Conservation (phyloP, 2,888 invertebrate species). For the Melanostoma mellinum region DNA sequence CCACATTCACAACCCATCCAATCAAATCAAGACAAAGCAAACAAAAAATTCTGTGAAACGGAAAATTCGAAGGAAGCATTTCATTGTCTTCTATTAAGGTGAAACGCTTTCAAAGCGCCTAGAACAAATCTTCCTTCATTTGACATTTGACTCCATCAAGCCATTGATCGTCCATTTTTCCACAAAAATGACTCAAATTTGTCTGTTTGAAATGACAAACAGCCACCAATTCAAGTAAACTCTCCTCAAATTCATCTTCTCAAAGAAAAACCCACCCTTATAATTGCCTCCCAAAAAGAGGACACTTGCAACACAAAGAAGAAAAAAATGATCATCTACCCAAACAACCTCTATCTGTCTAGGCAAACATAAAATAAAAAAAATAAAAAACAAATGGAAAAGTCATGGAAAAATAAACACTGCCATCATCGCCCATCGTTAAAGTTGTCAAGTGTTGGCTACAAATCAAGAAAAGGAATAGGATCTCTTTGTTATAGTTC, state of each 20-base stretch:
- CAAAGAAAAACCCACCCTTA: constrained; percentile 9
- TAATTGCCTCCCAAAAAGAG: constrained; percentile 47
- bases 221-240: constrained; percentile 15
- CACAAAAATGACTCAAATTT: constrained; percentile 34
- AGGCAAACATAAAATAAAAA: background rate
- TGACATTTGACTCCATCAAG: too few relatives aligned
- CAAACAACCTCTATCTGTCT: constrained; percentile 9
- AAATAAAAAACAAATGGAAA: constrained; percentile 23
- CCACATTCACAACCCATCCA: too few relatives aligned
- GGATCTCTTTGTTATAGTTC: constrained; percentile 47
- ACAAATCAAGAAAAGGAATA: constrained; percentile 65
- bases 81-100: too few relatives aligned
- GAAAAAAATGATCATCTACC: constrained; percentile 25
- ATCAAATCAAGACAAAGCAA: too few relatives aligned
- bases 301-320: constrained; percentile 31
- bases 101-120: too few relatives aligned
- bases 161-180: background rate
- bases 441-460: constrained; percentile 64
- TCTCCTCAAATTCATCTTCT: background rate
- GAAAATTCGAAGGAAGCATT: too few relatives aligned
- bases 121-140: too few relatives aligned
- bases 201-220: constrained; percentile 28
- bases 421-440: constrained; percentile 62
- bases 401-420: constrained; percentile 63
- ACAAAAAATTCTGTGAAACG: too few relatives aligned